A percentile compares a stretch with the other conserved stretches of the same genome.
phyloP scores from a whole-genome alignment of 2,113 vertebrate genomes.

The Leptocoma aspasia region DNA sequence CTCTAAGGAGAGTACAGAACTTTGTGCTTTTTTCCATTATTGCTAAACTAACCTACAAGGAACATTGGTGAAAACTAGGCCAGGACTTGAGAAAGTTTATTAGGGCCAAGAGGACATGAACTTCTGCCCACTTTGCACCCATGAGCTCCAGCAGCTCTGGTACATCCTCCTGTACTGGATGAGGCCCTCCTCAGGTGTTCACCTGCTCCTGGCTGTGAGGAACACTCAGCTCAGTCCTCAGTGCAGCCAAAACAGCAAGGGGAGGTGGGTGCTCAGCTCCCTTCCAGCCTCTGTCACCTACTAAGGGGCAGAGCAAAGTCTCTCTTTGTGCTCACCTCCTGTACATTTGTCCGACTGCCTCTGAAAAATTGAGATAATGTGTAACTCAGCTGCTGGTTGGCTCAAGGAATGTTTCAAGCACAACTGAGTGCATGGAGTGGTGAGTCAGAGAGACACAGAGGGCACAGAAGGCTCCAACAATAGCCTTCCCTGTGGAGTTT shows the following conservation, averaged over 20 bases:
- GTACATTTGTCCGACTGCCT: fast-evolving
- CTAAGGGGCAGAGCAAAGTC: not conserved
- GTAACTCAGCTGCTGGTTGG: not conserved
- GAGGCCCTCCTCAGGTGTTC: fast-evolving
- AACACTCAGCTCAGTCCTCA: fast-evolving
- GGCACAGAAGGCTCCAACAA: not conserved
- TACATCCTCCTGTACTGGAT: not conserved
- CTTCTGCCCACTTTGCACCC: not conserved
- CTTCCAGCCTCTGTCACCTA: not conserved
- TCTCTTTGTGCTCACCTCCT: not conserved
- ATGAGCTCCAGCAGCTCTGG: not conserved
- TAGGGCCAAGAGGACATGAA: not conserved
- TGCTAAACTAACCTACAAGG: not conserved
- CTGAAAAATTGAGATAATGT: not conserved
- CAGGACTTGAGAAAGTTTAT: not conserved
- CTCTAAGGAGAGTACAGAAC: not conserved
- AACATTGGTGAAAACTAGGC: not conserved
- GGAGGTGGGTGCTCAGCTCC: not conserved
- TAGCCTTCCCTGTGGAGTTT: not conserved
- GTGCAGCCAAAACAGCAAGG: not conserved
- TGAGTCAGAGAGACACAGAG: not conserved
- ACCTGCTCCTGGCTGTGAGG: not conserved
- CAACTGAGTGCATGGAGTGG: not conserved
- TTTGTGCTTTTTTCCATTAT: not conserved
- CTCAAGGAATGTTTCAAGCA: not conserved